Percentiles rank a stretch among this genome's conserved stretches.
Conservation (phyloP, 2,113 vertebrate genomes). For the Cyprinus carpio region DNA sequence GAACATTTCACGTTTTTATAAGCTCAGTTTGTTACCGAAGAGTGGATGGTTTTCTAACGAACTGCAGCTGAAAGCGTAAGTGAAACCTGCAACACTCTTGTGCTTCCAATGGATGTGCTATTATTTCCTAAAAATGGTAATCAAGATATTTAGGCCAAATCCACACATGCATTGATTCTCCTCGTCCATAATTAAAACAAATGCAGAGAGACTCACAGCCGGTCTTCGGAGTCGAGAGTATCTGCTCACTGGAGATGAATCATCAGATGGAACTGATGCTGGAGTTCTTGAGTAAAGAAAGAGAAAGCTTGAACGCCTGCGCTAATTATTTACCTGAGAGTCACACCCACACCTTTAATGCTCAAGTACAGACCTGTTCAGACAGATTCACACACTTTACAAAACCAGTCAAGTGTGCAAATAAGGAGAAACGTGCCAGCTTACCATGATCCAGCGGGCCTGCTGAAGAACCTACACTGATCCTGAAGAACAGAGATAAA, state of each 20-base stretch:
- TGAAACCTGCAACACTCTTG: background rate
- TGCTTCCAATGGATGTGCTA: background rate
- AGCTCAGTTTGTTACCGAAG: background rate
- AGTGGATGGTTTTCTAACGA: background rate
- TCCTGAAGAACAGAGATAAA: background rate
- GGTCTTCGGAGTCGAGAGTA: background rate
- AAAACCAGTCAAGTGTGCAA: background rate
- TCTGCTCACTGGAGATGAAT: background rate
- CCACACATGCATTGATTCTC: background rate
- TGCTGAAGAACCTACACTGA: background rate
- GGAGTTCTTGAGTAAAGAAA: background rate
- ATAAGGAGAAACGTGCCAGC: background rate
- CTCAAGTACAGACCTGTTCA: conserved; percentile 22
- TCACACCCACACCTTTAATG: background rate
- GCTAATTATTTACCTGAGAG: conserved; percentile 11
- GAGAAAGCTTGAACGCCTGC: background rate
- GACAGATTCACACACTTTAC: background rate
- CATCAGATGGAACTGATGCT: background rate
- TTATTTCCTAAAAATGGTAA: background rate
- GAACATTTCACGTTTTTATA: background rate
- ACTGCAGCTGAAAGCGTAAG: background rate
- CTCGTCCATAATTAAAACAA: background rate
- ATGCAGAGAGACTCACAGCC: background rate
- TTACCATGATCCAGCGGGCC: conserved; percentile 26
- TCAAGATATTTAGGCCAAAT: background rate